Base-by-base conservation (phyloP, 2,888 invertebrate species). In the Leucozona laternaria region DNA sequence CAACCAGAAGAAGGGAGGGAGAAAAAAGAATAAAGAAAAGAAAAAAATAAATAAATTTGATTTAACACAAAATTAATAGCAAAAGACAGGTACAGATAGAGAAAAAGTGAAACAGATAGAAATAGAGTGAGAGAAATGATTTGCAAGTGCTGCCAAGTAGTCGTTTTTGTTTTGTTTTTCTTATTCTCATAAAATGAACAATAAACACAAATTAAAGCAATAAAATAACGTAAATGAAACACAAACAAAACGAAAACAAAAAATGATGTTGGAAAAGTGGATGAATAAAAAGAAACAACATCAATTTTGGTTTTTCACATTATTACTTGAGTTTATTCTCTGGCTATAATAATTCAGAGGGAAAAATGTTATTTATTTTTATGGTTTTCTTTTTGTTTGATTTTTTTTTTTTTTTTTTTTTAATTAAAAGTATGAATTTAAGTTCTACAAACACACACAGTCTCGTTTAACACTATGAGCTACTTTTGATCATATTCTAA, bases 241-340 rank as follows among this genome's bases (percentile, higher is more conserved):
- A 40, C 28, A 66, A 64, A 77, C 20, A 55, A 37, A 81, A 45
- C 37, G 13, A 62, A 58, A 75, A 70, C 57, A 40, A 70, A 57
- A 79, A 75, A 60, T 80, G 55, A 86, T 86, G 78, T 82, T 86
- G 62, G n/a, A n/a, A 31, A 53, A 78, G 86, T 58, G 66, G 79
- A 86, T 82, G 79, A 83, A 79, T 83, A 81, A 78, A 45, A 87
- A 79, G 77, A 82, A 87, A 87, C 82, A 87, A 82, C 82, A 87
- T 81, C 82, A 87, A 82, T 79, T 73, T 87, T 75, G 75, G 83
- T 79, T 87, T 68, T 85, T 86, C 75, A 86, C 85, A 86, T 83
- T 60, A 73, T 87, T 87, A 83, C 76, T 72, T 76, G 87, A 86
- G 82, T 86, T 86, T 86, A 86, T 86, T 86, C 85, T 86, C 77